Evolutionary conservation across 2,888 invertebrate genomes (phyloP).

Genomic region (Cantharis lateralis): DNA sequence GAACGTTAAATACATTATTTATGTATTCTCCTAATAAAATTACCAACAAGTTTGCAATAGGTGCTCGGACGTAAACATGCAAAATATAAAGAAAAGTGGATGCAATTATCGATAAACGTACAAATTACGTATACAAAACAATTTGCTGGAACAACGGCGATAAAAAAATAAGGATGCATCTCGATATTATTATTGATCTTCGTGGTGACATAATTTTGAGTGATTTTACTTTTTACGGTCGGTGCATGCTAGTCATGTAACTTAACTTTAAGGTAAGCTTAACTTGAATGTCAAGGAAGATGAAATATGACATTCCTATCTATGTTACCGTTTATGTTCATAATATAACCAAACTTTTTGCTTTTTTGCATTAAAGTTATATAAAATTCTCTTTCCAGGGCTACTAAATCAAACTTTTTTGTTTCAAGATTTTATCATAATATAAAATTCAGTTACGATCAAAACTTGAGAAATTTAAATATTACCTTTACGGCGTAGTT

Average conservation of each 20-base stretch:
- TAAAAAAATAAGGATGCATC: background rate
- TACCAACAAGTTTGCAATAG: background rate
- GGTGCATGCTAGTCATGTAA: background rate
- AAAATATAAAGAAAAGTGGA: background rate
- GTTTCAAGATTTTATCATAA: background rate
- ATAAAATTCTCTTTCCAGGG: background rate
- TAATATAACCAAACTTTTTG: background rate
- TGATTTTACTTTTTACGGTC: background rate
- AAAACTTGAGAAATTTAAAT: background rate
- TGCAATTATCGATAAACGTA: background rate
- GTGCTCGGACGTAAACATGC: background rate
- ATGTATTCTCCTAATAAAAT: background rate
- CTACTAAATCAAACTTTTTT: background rate
- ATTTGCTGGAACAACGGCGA: background rate
- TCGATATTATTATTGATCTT: background rate
- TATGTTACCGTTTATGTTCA: background rate
- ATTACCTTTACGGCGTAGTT: background rate
- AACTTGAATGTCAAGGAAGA: background rate
- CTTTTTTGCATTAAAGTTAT: background rate
- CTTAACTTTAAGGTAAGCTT: background rate
- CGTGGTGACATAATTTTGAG: background rate
- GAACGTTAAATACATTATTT: background rate
- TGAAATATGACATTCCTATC: background rate
- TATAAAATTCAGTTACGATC: background rate
- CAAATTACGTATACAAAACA: background rate